Conservation (phyloP, 2,888 invertebrate genomes). For the Drosophila mulleri region DNA sequence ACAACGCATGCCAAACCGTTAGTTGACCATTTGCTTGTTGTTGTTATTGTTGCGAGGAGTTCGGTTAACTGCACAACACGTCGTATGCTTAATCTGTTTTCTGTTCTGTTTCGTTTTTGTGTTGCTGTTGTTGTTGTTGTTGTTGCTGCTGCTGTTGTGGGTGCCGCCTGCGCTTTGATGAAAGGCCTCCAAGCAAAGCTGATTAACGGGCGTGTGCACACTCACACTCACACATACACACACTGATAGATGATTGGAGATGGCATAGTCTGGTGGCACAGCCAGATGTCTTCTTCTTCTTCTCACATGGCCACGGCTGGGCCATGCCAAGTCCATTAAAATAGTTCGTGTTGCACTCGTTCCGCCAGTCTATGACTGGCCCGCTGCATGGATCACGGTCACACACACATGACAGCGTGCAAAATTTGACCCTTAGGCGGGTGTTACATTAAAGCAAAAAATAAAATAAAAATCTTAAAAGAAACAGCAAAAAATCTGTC, state of each 20-base stretch:
- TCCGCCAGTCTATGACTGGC: constrained; percentile 39
- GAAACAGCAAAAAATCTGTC: constrained; percentile 22
- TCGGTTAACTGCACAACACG: constrained; percentile 69
- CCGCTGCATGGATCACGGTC: constrained; percentile 54
- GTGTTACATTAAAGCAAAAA: constrained; percentile 42
- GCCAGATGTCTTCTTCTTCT: constrained; percentile 76
- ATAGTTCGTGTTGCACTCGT: constrained; percentile 79
- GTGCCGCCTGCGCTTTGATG: constrained; percentile 72
- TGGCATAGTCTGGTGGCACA: constrained; percentile 32
- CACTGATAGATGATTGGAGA: constrained; percentile 33
- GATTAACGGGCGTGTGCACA: constrained; percentile 67
- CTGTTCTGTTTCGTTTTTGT: constrained; percentile 26
- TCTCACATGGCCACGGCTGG: constrained; percentile 59
- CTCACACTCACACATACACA: constrained; percentile 11
- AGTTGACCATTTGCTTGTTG: constrained; percentile 45
- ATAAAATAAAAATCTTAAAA: background rate
- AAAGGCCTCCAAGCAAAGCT: constrained; percentile 72
- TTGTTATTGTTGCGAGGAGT: constrained; percentile 2
- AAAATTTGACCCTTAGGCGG: constrained; percentile 70
- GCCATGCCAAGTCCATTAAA: constrained; percentile 77
- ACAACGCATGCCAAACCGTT: constrained; percentile 69
- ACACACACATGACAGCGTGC: constrained; percentile 61
- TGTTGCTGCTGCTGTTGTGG: constrained; percentile 59
- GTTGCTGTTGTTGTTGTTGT: background rate
- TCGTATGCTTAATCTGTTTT: constrained; percentile 74